These are phyloP conservation scores for Lethocerus indicus DNA, from an alignment of 1,140 invertebrate genomes.

Conservation along the genomic window DNA sequence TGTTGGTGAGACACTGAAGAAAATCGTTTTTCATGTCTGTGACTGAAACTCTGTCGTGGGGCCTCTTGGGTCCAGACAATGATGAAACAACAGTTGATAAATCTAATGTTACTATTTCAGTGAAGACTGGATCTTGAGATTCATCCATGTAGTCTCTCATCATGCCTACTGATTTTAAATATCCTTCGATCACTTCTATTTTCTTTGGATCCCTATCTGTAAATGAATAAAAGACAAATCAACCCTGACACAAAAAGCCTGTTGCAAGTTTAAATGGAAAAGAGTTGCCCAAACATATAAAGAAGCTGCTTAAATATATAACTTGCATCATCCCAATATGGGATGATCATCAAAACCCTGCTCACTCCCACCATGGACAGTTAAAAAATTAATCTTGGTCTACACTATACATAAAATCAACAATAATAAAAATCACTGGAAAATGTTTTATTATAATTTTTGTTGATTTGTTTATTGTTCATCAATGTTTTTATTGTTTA, in stretches of 20 bases:
- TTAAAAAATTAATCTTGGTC: too few species aligned
- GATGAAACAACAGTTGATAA: conserved; percentile 79
- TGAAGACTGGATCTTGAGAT: conserved; percentile 71
- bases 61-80: conserved; percentile 90
- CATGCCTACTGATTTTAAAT: conserved; percentile 65
- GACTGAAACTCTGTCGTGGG: conserved; percentile 88
- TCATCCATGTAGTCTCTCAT: conserved; percentile 67
- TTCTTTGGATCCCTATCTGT: conserved; percentile 66
- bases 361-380: too few species aligned
- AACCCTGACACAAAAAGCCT: too few species aligned
- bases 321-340: too few species aligned
- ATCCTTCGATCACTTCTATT: conserved; percentile 68
- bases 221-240: too few species aligned
- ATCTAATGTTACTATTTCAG: conserved; percentile 75
- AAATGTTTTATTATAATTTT: background rate
- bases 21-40: conserved; percentile 85
- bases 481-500: too few species aligned
- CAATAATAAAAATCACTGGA: background rate
- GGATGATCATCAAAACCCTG: too few species aligned
- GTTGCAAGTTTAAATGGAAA: too few species aligned
- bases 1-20: conserved; percentile 66
- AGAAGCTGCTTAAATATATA: too few species aligned
- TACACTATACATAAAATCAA: background rate
- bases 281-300: too few species aligned
- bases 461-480: conserved; percentile 3